Base-by-base conservation (phyloP, 2,797 vertebrate species). In the Triplophysa bombifrons region DNA sequence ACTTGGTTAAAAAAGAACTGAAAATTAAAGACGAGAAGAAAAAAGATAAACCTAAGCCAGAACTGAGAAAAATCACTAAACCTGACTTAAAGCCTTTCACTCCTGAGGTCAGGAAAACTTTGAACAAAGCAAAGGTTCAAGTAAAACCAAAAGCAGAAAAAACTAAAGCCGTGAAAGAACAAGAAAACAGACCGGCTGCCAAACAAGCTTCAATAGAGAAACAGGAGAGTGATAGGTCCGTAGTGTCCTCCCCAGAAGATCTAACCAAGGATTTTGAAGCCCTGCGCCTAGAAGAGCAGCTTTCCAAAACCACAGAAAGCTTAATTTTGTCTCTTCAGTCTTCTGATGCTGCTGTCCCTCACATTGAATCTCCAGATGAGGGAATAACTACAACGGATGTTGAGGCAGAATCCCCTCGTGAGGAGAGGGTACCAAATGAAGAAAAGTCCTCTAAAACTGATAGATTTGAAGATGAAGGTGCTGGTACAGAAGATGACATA, bases 211-310 rank as follows among this genome's bases (percentile, higher is more conserved):
- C 89, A 48, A 58, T 84, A 1, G 88, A 88, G 71, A 17, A 85
- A 77, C 58, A 86, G 84, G 75, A 91, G 77, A 94, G 95, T 41
- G 94, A 95, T 80, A 91, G 94, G 79, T 92, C 95, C 50, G 88
- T 92, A 12, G 88, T 97, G 20, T 99, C 98, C 72, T 98, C 98
- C 11, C 98, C 98, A 4, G 98, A 99, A 88, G 98, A 99, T 86
- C 95, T 99, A 55, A 98, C 97, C 3, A 95, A 96, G 84, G 97
- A 99, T 89, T 99, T 99, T 86, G 97, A 99, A 91, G 95, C 95
- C 72, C 87, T 99, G 85, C 96, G 93, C 86, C 89, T 73, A 19
- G 78, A 90, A 8, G 95, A 98, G 78, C 94, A 92, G 82, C 58
- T 87, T 82, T 88, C 86, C 58, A 88, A 88, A 73, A 61, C 86